phyloP scores from a whole-genome alignment of 2,888 invertebrate genomes.

The Trachelus stipa region DNA sequence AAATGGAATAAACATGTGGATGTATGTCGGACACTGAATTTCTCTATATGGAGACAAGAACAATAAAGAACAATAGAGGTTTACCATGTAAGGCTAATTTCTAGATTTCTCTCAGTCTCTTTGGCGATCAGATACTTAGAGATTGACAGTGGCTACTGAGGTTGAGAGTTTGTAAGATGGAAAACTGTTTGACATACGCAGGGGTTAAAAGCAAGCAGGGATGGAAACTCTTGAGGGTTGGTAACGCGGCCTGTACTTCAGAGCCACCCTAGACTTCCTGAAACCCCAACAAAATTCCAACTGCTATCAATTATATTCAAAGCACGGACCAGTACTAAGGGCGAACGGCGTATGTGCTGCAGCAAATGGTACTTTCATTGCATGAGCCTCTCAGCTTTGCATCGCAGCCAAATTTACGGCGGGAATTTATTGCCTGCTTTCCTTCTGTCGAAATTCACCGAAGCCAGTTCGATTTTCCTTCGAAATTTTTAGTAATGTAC shows the following conservation, averaged over 20 bases:
- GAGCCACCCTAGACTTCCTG: conserved; percentile 26
- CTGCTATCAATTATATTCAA: conserved; percentile 59
- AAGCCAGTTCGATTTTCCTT: conserved; percentile 39
- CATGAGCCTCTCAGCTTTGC: conserved; percentile 53
- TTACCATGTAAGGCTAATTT: not conserved
- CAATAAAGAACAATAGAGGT: not conserved
- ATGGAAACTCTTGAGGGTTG: conserved; percentile 41
- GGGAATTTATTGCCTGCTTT: conserved; percentile 24
- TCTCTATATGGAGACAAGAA: not conserved
- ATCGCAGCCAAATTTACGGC: conserved; percentile 34
- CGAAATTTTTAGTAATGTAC: conserved; percentile 21
- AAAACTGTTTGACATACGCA: conserved; percentile 11
- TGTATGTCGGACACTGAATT: not conserved
- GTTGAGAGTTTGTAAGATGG: conserved; percentile 21
- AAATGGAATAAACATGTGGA: not conserved
- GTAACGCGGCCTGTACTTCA: conserved; percentile 24
- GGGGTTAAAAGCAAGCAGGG: conserved; percentile 25
- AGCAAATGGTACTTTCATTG: conserved; percentile 61
- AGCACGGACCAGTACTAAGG: conserved; percentile 52
- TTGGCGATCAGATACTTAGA: not conserved
- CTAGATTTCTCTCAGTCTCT: not conserved
- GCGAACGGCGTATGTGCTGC: conserved; percentile 41
- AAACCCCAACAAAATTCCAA: conserved; percentile 47
- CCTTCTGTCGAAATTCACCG: conserved; percentile 40
- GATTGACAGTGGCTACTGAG: not conserved